Evolutionary conservation across 2,888 invertebrate genomes (phyloP).

Genomic region (Arrhopalites spinosus): DNA sequence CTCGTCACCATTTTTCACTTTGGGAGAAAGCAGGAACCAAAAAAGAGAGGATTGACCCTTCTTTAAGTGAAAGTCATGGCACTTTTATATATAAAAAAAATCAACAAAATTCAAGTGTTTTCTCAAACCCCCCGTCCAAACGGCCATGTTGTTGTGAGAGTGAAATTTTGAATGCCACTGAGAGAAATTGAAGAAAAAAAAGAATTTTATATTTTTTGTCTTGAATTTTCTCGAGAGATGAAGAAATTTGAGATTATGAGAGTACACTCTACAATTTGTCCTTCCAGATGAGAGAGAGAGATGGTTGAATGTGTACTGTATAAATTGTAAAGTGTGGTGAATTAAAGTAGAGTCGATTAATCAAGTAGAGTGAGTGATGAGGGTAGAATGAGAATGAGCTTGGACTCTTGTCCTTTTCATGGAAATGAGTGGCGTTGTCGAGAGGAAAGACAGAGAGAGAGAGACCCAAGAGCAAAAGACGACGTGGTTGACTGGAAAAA

Average conservation of each 20-base stretch:
- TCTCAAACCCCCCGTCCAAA: no score
- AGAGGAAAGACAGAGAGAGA: neutral
- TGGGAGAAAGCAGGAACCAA: no score
- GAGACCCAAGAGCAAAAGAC: neutral
- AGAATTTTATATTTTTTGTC: neutral
- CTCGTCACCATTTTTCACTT: no score
- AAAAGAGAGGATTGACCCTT: no score
- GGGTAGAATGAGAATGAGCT: slow-evolving; percentile 19
- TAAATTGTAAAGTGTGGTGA: neutral
- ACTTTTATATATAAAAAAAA: no score
- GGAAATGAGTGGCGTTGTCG: neutral
- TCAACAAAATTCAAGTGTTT: no score
- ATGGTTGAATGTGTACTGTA: neutral
- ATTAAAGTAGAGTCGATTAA: neutral
- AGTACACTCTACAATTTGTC: neutral
- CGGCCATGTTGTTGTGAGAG: no score
- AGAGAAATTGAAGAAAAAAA: no score
- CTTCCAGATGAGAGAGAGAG: neutral
- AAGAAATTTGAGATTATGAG: neutral
- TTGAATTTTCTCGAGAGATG: neutral
- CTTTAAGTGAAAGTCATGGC: no score
- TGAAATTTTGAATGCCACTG: no score
- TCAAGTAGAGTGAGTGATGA: neutral
- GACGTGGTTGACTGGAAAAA: neutral
- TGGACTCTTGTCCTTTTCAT: neutral